phyloP scores from a whole-genome alignment of 2,113 vertebrate genomes.

The Alaudala cheleensis region DNA sequence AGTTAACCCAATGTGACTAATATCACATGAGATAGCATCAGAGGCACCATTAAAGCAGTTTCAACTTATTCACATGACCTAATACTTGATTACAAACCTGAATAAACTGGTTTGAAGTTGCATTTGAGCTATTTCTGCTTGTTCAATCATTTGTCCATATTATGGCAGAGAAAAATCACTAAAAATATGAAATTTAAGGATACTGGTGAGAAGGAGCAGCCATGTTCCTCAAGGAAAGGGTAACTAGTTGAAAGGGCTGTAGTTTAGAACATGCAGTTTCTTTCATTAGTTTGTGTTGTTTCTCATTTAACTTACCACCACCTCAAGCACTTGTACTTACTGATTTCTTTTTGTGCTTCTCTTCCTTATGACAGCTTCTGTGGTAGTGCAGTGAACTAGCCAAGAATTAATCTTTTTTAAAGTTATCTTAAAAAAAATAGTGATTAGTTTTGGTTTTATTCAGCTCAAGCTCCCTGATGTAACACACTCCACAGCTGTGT shows the following conservation, averaged over 20 bases:
- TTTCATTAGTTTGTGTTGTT: not conserved
- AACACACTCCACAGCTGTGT: not conserved
- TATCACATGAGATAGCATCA: not conserved
- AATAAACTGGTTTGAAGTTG: not conserved
- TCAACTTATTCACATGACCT: not conserved
- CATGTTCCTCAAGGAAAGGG: not conserved
- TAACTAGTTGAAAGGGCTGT: not conserved
- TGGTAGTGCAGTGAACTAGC: not conserved
- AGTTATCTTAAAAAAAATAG: not conserved
- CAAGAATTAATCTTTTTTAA: not conserved
- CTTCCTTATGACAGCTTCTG: not conserved
- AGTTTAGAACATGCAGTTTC: not conserved
- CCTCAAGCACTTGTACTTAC: rapidly evolving
- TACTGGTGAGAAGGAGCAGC: not conserved
- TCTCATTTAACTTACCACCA: not conserved
- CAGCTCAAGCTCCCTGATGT: not conserved
- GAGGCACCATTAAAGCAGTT: not conserved
- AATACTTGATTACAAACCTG: not conserved
- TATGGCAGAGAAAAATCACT: not conserved
- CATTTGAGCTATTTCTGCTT: not conserved
- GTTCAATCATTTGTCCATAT: not conserved
- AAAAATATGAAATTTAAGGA: not conserved
- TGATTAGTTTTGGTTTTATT: not conserved
- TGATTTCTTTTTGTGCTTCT: not conserved
- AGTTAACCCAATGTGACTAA: not conserved